Evolutionary conservation across 2,888 invertebrate species (phyloP), one percentile per base, ranked within the genome.

Genomic region (Mesorhabditis belari): DNA sequence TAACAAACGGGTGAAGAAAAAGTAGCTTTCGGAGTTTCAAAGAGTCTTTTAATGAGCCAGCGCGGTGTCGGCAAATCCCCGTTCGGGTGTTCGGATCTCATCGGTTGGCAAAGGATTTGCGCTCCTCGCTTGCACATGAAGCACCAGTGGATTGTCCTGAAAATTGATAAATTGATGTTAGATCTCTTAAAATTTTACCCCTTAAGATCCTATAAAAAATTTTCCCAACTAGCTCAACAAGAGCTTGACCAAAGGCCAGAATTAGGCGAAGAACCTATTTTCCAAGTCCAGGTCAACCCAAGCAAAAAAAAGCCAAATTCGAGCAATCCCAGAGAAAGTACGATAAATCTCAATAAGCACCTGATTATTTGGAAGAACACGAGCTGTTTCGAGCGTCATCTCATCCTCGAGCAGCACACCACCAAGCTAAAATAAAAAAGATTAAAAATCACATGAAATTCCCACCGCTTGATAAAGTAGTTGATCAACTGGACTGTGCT

Each of bases 41-140:
- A 44, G 50, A 51, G 44, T 49, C 23, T 44, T 17, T 70, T 57
- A 70, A 58, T 69, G 68, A 25, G 75, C 69, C 4, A 78, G 63
- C 6, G 77, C 77, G 9, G 77, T 77, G 55, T 76, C 77, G 27
- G 63, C 64, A 64, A 78, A 78, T 21, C 78, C 78, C 5, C 74
- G 64, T 60, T 77, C 77, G 17, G 75, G 67, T 12, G 62, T 66
- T 19, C 74, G 71, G 24, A 61, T 50, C 49, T 65, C 60, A 28
- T 4, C 29, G 3, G 53, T 24, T 0, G 53, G 17, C 9, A 17
- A 27, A 35, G 9, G 19, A 44, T 26, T 51, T 19, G 49, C 19
- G 57, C 53, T 21, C 53, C 29, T 6, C 49, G 58, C 54, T 26
- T 69, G 67, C 17, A 64, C 65, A 19, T 71, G 59, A 9, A 73